A percentile compares a stretch with the other conserved stretches of the same genome.
Evolutionary conservation across 2,888 invertebrate species (phyloP).

Genomic region (Julus scandinavius): DNA sequence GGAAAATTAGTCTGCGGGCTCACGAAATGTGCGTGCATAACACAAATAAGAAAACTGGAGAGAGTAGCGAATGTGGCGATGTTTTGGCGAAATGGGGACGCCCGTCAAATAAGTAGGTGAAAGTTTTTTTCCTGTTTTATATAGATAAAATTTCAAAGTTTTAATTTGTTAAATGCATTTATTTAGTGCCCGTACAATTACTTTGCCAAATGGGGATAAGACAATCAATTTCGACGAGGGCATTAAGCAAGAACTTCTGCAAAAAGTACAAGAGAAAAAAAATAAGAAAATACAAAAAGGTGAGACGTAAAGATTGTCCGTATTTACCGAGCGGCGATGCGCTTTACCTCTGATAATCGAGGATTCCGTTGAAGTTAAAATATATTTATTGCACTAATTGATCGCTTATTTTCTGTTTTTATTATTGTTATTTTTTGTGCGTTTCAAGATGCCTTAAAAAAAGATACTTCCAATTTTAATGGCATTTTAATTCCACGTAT

Average conservation of each 20-base stretch:
- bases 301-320: neutral
- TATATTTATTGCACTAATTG: too few relatives aligned
- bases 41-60: slow-evolving; percentile 64
- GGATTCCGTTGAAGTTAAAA: too few relatives aligned
- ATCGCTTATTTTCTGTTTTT: neutral
- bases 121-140: neutral
- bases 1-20: slow-evolving; percentile 70
- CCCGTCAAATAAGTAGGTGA: neutral
- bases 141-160: neutral
- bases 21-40: slow-evolving; percentile 72
- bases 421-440: neutral
- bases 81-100: neutral
- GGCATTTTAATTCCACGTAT: slow-evolving; percentile 78
- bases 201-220: slow-evolving; percentile 64
- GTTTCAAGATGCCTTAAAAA: neutral
- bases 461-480: slow-evolving; percentile 61
- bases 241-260: slow-evolving; percentile 32
- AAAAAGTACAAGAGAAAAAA: slow-evolving; percentile 8
- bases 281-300: slow-evolving; percentile 2
- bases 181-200: slow-evolving; percentile 50
- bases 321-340: too few relatives aligned
- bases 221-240: slow-evolving; percentile 58
- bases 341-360: too few relatives aligned
- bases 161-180: neutral
- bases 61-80: neutral